A percentile compares a stretch with the other conserved stretches of the same genome.
Evolutionary conservation across 2,113 vertebrate genomes (phyloP).

Genomic region (Anas platyrhynchos): DNA sequence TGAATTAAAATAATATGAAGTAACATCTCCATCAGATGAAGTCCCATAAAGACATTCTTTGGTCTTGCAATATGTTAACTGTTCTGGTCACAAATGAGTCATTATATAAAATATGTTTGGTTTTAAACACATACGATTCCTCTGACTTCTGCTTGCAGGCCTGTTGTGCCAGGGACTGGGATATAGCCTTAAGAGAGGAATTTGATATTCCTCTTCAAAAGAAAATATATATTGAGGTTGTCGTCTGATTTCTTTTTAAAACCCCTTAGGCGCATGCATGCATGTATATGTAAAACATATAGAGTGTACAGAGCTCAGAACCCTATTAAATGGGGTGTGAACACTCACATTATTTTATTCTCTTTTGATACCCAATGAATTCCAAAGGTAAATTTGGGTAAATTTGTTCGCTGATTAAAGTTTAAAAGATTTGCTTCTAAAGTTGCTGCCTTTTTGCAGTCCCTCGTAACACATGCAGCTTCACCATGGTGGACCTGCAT

Average conservation of each 20-base stretch:
- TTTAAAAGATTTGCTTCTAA: not conserved
- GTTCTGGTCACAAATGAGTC: not conserved
- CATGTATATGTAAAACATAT: not conserved
- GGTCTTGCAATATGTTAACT: not conserved
- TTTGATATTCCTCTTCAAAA: not conserved
- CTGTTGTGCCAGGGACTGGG: not conserved
- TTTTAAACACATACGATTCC: not conserved
- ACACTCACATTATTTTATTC: not conserved
- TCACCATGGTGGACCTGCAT: fast-evolving
- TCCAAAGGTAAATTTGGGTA: not conserved
- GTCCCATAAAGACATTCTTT: not conserved
- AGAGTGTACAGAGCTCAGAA: not conserved
- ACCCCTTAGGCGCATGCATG: not conserved
- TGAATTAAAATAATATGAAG: not conserved
- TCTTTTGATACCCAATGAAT: not conserved
- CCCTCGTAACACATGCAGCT: fast-evolving
- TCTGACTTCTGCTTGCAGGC: not conserved
- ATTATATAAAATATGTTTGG: not conserved
- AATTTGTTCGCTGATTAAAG: not conserved
- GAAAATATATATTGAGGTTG: not conserved
- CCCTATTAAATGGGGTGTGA: not conserved
- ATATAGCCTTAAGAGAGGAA: not conserved
- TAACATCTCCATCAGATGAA: not conserved
- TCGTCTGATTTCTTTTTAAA: not conserved
- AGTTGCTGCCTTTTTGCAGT: not conserved